Conservation (phyloP, 2,797 vertebrate genomes). For the Chelidonichthys spinosus region DNA sequence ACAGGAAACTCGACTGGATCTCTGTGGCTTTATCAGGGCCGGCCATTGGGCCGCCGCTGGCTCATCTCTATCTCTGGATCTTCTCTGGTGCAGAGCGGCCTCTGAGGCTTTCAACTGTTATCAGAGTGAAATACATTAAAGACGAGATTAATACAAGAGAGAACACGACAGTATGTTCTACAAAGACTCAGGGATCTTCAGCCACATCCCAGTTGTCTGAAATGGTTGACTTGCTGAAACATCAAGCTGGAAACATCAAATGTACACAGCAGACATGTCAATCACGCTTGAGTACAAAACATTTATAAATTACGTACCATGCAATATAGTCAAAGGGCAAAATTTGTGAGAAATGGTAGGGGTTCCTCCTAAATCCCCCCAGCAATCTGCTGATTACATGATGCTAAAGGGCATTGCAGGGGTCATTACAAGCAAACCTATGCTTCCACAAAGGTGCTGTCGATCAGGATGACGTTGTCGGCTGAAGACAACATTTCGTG, state of each 20-base stretch:
- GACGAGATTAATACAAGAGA: constrained; percentile 75
- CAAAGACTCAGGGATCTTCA: constrained; percentile 61
- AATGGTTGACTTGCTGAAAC: constrained; percentile 18
- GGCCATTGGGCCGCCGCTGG: constrained; percentile 48
- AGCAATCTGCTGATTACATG: no score
- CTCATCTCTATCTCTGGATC: constrained; percentile 69
- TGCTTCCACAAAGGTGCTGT: no score
- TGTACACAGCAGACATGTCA: background rate
- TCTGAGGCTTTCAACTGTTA: constrained; percentile 71
- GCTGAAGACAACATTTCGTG: no score
- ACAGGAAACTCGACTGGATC: constrained; percentile 53
- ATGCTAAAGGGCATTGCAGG: no score
- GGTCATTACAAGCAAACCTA: no score
- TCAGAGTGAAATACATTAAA: constrained; percentile 79
- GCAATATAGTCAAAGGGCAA: background rate
- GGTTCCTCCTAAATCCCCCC: no score
- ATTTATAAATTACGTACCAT: background rate
- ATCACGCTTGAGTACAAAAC: background rate
- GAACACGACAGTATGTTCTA: constrained; percentile 60
- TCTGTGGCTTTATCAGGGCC: constrained; percentile 59
- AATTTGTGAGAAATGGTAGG: no score
- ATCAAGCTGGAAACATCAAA: constrained; percentile 1
- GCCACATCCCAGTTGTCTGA: constrained; percentile 30
- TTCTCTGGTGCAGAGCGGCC: constrained; percentile 57
- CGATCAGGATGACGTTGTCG: no score